Evolutionary conservation across 2,113 vertebrate species (phyloP).

Genomic region (Plestiodon gilberti): DNA sequence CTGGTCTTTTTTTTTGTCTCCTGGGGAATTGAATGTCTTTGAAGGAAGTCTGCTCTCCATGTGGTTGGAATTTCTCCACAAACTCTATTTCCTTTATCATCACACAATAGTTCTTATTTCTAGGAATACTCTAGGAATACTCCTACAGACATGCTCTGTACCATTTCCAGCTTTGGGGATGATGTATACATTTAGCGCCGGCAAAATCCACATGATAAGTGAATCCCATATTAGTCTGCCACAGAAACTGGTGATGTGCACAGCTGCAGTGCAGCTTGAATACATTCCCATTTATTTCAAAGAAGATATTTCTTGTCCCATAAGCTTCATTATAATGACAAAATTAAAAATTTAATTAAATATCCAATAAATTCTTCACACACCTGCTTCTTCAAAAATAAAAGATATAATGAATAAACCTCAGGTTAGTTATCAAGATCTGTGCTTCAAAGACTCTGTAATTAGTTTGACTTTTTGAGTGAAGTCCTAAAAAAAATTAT

Average conservation of each 20-base stretch:
- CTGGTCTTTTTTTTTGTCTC: neutral
- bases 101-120: neutral
- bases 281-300: neutral
- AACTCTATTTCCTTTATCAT: neutral
- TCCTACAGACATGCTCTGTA: neutral
- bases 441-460: slow-evolving; percentile 17
- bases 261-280: neutral
- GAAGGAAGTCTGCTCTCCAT: neutral
- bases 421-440: slow-evolving; percentile 46
- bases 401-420: slow-evolving; percentile 34
- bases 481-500: slow-evolving; percentile 61
- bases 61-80: neutral
- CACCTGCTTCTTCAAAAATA: slow-evolving; percentile 46
- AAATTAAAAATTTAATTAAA: neutral
- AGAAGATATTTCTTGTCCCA: neutral
- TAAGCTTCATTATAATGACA: slow-evolving; percentile 19
- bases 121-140: too few relatives aligned
- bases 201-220: neutral
- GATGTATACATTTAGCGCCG: neutral
- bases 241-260: neutral
- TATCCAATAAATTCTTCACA: neutral
- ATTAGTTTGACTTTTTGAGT: slow-evolving; percentile 61
- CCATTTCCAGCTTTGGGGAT: neutral
- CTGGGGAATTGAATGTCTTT: neutral
- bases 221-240: neutral